A percentile compares a stretch with the other conserved stretches of the same genome.
phyloP scores from a whole-genome alignment of 2,113 vertebrate genomes.

The Charina bottae region DNA sequence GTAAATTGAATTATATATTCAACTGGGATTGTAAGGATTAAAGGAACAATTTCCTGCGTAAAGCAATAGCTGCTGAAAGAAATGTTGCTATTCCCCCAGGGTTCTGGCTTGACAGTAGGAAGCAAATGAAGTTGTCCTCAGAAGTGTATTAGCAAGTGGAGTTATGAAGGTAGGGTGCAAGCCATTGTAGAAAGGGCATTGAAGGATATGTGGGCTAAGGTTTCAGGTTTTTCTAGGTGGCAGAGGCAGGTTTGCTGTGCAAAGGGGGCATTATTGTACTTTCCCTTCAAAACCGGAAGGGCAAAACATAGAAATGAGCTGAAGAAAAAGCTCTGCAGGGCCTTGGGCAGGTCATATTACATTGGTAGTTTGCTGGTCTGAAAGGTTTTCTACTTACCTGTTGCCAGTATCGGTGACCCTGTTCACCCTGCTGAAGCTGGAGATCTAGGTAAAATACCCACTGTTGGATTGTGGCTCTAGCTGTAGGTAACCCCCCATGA shows the following conservation, averaged over 20 bases:
- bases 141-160: neutral
- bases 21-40: neutral
- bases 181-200: neutral
- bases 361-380: neutral
- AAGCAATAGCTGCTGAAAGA: neutral
- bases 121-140: neutral
- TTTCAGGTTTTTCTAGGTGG: neutral
- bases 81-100: neutral
- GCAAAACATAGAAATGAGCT: neutral
- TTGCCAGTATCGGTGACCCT: neutral
- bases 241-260: neutral
- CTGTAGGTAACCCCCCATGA: neutral
- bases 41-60: neutral
- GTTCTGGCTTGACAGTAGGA: neutral
- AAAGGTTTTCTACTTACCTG: neutral
- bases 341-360: neutral
- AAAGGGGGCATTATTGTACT: neutral
- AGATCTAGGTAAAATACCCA: neutral
- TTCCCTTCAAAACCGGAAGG: neutral
- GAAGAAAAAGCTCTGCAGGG: neutral
- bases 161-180: neutral
- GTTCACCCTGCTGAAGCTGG: neutral
- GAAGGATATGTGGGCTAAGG: neutral
- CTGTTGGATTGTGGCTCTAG: neutral
- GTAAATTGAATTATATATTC: slow-evolving; percentile 3